Base-by-base conservation (phyloP, 2,888 invertebrate species). In the Lepidocyrtoides sp. region DNA sequence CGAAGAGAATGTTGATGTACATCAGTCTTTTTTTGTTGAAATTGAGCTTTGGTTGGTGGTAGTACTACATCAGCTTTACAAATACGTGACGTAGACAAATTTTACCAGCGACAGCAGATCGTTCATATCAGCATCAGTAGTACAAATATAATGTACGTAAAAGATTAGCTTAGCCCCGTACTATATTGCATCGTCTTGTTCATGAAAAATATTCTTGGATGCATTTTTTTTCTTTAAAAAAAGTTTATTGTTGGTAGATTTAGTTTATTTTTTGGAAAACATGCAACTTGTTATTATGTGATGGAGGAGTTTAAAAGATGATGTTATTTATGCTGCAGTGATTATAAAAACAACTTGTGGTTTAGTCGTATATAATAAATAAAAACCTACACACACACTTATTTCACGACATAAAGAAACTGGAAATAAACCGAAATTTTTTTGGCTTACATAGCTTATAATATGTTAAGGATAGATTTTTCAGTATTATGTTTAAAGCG, bases 251-350 rank as follows among this genome's bases (percentile, higher is more conserved):
- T 26, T 60, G 7, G 69, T 69, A 36, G 69, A 8, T 69, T 69
- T 69, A 17, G 4, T 48, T 48, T 75, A 75, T 75, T 75, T 75
- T 75, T 51, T 14, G n/a, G n/a, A 51, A 51, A 75, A 23, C 5
- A 72, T 23, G 23, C 29, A 14, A 48, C 29, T 1, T 60, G 17
- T 69, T 20, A n/a, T n/a, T 51, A 5, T 26, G 29, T 1, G 23
- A 36, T 2, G 12, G 8, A 69, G n/a, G 41, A 75, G 23, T 75
- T 75, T 5, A 36, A 77, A 85, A 77, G 81, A 79, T 82, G 72
- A 82, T 54, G 44, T 89, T 89, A 87, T 17, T 81, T 69, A 23
- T 60, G 54, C 89, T 75, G 57, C 82, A 72, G 32, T 83, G 89
- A 83, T n/a, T 29, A 57, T 12, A 54, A 89, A 44, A 2, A 51